Evolutionary conservation across 2,113 vertebrate species (phyloP).

Genomic region (Uria aalge): DNA sequence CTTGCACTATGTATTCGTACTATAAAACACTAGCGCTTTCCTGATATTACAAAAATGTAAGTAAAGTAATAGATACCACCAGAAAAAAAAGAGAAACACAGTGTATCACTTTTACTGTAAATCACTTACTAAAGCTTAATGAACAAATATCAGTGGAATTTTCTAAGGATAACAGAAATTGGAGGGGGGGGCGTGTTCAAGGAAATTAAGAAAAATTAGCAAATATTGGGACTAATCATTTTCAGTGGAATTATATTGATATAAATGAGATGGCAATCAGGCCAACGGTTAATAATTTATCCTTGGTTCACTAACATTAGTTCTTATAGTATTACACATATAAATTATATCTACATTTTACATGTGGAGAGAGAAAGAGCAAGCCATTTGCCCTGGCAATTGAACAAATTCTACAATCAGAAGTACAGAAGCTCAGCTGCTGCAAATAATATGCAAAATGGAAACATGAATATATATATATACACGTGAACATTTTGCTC

Average conservation of each 20-base stretch:
- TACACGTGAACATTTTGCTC: not conserved
- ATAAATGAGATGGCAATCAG: not conserved
- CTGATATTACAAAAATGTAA: not conserved
- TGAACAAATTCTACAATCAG: not conserved
- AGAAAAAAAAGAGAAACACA: not conserved
- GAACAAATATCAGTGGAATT: not conserved
- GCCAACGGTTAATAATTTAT: not conserved
- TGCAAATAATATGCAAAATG: not conserved
- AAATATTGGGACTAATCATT: not conserved
- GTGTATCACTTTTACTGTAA: not conserved
- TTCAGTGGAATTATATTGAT: not conserved
- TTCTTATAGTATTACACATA: not conserved
- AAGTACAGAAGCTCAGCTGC: not conserved
- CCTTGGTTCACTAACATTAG: not conserved
- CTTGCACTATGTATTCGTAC: not conserved
- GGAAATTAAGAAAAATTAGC: not conserved
- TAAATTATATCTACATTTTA: not conserved
- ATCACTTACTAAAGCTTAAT: not conserved
- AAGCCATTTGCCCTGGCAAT: not conserved
- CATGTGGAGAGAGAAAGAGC: not conserved
- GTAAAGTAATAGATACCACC: not conserved
- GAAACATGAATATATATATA: not conserved
- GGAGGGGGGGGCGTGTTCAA: not conserved
- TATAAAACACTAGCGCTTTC: not conserved
- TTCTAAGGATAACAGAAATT: not conserved